phyloP scores from a whole-genome alignment of 2,888 invertebrate genomes.

The Palloptera scutellata region DNA sequence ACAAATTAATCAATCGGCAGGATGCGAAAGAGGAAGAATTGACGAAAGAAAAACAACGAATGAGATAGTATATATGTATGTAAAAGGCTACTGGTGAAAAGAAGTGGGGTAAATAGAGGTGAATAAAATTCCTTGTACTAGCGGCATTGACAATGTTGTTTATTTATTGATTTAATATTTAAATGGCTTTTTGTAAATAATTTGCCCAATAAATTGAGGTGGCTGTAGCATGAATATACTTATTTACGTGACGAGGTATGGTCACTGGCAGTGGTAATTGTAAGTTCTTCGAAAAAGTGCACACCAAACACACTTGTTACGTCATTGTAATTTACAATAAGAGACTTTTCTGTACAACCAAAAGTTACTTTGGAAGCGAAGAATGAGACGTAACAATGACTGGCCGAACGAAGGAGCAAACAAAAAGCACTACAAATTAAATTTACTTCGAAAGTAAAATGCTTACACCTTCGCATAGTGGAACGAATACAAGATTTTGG shows the following conservation, averaged over 20 bases:
- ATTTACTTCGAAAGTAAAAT: too few species aligned
- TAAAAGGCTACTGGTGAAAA: not conserved
- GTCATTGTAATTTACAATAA: constrained; percentile 7
- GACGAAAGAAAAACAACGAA: not conserved
- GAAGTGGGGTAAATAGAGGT: constrained; percentile 3
- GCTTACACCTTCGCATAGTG: too few species aligned
- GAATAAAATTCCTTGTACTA: constrained; percentile 14
- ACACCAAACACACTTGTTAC: constrained; percentile 3
- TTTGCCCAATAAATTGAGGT: constrained; percentile 26
- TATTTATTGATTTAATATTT: constrained; percentile 44
- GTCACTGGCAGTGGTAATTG: not conserved
- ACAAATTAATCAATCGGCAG: not conserved
- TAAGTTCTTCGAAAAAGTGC: not conserved
- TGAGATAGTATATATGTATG: too few species aligned
- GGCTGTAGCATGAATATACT: not conserved
- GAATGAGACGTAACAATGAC: too few species aligned
- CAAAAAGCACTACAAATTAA: too few species aligned
- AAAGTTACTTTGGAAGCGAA: too few species aligned
- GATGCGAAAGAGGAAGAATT: not conserved
- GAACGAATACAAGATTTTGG: too few species aligned
- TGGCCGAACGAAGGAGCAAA: too few species aligned
- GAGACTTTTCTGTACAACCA: too few species aligned
- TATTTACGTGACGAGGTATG: too few species aligned
- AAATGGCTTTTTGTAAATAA: constrained; percentile 36
- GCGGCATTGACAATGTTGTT: constrained; percentile 28